A percentile compares a stretch with the other conserved stretches of the same genome.
Conservation (phyloP, 2,888 invertebrate genomes). For the Anthophora plumipes region DNA sequence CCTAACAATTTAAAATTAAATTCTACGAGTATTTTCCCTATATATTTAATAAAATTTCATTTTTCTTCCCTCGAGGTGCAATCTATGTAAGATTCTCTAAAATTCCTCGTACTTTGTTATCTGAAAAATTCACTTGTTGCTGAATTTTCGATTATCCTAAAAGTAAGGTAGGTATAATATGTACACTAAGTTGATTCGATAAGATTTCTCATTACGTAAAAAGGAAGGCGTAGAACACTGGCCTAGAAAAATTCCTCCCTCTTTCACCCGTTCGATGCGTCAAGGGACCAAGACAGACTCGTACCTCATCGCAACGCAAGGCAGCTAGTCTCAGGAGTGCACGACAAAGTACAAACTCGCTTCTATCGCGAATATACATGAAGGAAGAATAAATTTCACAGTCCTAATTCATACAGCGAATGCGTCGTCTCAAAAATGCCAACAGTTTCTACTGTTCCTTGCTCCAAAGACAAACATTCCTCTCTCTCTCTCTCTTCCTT, state of each 20-base stretch:
- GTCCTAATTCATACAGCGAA: not conserved
- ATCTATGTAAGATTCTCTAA: too few species aligned
- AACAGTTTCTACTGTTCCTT: not conserved
- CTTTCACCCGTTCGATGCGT: not conserved
- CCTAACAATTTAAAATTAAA: too few species aligned
- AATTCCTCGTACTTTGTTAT: too few species aligned
- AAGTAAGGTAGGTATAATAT: not conserved
- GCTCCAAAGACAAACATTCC: not conserved
- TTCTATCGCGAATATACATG: not conserved
- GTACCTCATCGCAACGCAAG: not conserved
- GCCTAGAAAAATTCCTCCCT: not conserved
- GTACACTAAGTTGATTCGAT: too few species aligned
- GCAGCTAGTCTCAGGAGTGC: not conserved
- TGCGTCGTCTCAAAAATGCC: not conserved
- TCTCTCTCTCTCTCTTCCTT: too few species aligned
- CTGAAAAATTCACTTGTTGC: too few species aligned
- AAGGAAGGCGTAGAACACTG: not conserved
- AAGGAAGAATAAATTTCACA: not conserved
- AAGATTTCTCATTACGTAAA: not conserved
- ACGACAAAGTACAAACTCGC: conserved; percentile 1
- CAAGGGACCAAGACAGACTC: not conserved
- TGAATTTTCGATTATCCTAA: too few species aligned
- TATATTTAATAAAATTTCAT: too few species aligned
- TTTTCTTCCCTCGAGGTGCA: too few species aligned
- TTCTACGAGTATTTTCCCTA: too few species aligned